Evolutionary conservation across 2,113 vertebrate genomes (phyloP).

Genomic region (Apus apus): DNA sequence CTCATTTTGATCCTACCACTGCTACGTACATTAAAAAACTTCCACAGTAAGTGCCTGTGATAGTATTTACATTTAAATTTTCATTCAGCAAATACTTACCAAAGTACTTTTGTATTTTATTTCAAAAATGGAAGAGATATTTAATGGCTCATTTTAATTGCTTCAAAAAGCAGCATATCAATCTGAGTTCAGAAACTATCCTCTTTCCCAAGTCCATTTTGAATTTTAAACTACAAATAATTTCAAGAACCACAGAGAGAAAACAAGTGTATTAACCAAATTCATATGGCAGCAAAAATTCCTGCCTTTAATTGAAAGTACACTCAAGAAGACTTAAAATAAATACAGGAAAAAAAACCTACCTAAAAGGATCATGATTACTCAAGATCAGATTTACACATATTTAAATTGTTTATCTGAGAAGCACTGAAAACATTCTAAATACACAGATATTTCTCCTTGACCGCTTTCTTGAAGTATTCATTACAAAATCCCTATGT

Average conservation of each 20-base stretch:
- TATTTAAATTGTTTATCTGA: neutral
- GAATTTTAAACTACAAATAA: neutral
- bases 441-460: neutral
- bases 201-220: neutral
- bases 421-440: neutral
- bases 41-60: neutral
- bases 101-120: neutral
- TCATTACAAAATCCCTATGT: neutral
- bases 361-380: neutral
- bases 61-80: neutral
- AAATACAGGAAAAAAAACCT: neutral
- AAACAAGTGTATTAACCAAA: neutral
- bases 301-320: neutral
- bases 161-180: neutral
- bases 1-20: neutral
- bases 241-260: neutral
- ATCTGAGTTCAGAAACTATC: neutral
- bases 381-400: no score
- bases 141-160: neutral
- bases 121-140: neutral
- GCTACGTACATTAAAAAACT: neutral
- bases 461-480: neutral
- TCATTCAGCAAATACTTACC: neutral
- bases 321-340: neutral
- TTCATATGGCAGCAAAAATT: neutral